Evolutionary conservation across 2,113 vertebrate genomes (phyloP).

Genomic region (Empidonax alnorum): DNA sequence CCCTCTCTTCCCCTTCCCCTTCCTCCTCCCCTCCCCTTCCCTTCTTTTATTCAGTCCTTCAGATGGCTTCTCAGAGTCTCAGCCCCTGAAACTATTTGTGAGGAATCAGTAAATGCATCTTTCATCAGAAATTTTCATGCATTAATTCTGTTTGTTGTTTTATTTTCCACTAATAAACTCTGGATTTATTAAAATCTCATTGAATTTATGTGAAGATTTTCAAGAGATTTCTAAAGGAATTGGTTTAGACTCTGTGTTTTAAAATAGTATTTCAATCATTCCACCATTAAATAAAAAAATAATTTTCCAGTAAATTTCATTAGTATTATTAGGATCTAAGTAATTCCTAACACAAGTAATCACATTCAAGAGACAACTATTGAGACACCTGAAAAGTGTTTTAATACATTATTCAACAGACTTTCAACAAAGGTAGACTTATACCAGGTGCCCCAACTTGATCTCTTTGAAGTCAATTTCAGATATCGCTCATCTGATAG

Average conservation of each 20-base stretch:
- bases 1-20: background rate
- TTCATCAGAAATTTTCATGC: background rate
- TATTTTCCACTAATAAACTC: background rate
- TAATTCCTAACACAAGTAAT: background rate
- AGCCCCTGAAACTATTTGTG: background rate
- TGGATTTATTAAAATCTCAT: background rate
- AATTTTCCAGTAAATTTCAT: background rate
- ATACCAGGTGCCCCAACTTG: background rate
- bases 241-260: background rate
- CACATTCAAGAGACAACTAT: background rate
- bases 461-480: conserved; percentile 7
- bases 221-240: background rate
- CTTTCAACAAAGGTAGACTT: conserved; percentile 1
- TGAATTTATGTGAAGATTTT: background rate
- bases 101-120: background rate
- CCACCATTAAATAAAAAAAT: background rate
- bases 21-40: background rate
- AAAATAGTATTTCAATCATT: background rate
- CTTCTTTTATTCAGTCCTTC: background rate
- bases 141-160: background rate
- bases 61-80: background rate
- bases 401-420: conserved; percentile 27
- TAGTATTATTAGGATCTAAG: background rate
- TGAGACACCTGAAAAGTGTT: background rate
- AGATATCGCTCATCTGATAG: conserved; percentile 11